These are phyloP conservation scores for Drosophila busckii DNA, from an alignment of 1,140 invertebrate species.

Conservation along the genomic window DNA sequence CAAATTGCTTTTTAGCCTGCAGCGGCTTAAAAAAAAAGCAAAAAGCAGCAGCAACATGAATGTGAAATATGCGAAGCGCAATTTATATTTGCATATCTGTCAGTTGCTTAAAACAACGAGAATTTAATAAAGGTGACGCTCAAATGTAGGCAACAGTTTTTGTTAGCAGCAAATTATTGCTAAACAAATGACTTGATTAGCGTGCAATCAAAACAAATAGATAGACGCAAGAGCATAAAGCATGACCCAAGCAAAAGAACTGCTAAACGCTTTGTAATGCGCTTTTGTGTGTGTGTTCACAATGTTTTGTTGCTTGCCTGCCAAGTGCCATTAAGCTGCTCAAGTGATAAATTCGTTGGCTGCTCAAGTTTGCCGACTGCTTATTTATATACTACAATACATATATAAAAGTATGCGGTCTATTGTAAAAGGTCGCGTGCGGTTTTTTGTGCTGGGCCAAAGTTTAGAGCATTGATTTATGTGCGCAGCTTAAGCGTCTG, in stretches of 20 bases:
- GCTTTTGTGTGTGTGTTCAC: slow-evolving; percentile 56
- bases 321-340: slow-evolving; percentile 70
- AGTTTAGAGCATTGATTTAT: slow-evolving; percentile 67
- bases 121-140: too few relatives aligned
- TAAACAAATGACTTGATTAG: too few relatives aligned
- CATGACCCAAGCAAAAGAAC: slow-evolving; percentile 22
- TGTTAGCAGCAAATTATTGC: too few relatives aligned
- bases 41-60: too few relatives aligned
- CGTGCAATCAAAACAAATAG: slow-evolving; percentile 5
- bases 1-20: too few relatives aligned
- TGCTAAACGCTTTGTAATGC: slow-evolving; percentile 71
- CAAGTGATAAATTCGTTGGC: slow-evolving; percentile 69
- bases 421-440: slow-evolving; percentile 49
- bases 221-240: not conserved
- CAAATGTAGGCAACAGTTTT: too few relatives aligned
- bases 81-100: too few relatives aligned
- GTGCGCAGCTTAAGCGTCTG: slow-evolving; percentile 25
- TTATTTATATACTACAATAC: too few relatives aligned
- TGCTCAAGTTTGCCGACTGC: slow-evolving; percentile 51
- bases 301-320: slow-evolving; percentile 37
- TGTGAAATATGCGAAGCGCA: too few relatives aligned
- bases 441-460: slow-evolving; percentile 54
- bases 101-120: too few relatives aligned
- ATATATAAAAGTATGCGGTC: too few relatives aligned
- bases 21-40: too few relatives aligned